Conservation (phyloP, 2,113 vertebrate genomes). For the Psephotus haematonotus region DNA sequence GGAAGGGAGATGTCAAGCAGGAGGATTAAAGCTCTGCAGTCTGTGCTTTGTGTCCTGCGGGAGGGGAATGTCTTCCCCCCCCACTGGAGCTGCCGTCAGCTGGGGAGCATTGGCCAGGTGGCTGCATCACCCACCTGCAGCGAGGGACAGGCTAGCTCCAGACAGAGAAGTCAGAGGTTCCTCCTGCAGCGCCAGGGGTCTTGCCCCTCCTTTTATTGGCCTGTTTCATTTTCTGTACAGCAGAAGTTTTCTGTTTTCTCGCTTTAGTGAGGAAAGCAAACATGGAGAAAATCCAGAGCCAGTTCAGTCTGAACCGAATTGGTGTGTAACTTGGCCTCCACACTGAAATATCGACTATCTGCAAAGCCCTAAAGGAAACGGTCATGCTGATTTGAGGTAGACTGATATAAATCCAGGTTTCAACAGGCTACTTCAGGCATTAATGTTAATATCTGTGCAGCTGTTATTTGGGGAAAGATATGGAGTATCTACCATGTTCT, state of each 20-base stretch:
- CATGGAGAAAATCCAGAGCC: neutral
- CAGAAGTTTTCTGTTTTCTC: neutral
- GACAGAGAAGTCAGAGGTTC: neutral
- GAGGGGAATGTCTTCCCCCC: accelerated
- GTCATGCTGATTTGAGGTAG: neutral
- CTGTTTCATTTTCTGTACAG: neutral
- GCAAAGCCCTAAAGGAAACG: neutral
- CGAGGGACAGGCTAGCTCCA: neutral
- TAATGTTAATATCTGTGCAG: neutral
- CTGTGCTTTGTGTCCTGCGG: accelerated
- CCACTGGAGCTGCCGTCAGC: accelerated
- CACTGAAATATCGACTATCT: neutral
- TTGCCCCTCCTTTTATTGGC: neutral
- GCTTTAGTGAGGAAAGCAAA: neutral
- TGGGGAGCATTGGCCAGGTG: neutral
- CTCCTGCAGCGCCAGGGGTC: neutral
- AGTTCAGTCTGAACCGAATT: neutral
- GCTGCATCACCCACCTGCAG: neutral
- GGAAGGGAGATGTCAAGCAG: neutral
- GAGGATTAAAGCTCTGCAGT: neutral
- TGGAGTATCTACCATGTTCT: neutral
- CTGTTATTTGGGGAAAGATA: neutral
- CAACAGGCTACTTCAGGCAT: neutral
- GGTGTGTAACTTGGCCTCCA: neutral
- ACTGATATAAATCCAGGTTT: neutral